These are phyloP conservation scores for Amblyraja radiata DNA, from an alignment of 2,797 vertebrate genomes.

Conservation along the genomic window DNA sequence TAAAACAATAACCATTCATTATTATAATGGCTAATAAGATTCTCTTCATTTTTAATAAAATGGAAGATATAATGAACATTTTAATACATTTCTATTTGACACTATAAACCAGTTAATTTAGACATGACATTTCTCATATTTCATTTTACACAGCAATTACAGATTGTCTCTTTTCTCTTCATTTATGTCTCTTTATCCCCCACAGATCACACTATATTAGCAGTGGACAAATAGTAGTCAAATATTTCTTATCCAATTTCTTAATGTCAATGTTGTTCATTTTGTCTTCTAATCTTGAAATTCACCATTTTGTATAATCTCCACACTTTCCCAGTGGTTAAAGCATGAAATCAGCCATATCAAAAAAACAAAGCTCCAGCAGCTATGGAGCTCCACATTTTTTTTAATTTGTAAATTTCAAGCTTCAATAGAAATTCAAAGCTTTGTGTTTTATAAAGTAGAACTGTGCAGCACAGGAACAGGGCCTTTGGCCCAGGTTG, in stretches of 20 bases:
- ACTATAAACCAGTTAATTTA: background rate
- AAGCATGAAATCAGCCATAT: background rate
- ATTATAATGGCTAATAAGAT: background rate
- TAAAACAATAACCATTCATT: background rate
- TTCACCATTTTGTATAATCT: background rate
- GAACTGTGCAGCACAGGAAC: no score
- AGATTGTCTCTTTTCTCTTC: background rate
- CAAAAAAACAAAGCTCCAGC: background rate
- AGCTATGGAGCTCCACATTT: background rate
- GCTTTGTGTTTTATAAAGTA: background rate
- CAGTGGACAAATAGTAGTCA: background rate
- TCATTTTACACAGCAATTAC: constrained; percentile 4
- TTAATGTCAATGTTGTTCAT: background rate
- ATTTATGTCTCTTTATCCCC: background rate
- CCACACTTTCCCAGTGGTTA: no score
- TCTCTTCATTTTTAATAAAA: background rate
- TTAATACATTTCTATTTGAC: background rate
- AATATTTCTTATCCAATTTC: background rate
- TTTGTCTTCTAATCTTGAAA: background rate
- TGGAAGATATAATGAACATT: background rate
- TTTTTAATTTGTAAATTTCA: background rate
- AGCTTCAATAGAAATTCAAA: background rate
- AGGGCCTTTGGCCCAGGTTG: no score
- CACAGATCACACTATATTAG: background rate
- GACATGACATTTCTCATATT: background rate